phyloP scores from a whole-genome alignment of 1,140 invertebrate species.

The Lycorma delicatula region DNA sequence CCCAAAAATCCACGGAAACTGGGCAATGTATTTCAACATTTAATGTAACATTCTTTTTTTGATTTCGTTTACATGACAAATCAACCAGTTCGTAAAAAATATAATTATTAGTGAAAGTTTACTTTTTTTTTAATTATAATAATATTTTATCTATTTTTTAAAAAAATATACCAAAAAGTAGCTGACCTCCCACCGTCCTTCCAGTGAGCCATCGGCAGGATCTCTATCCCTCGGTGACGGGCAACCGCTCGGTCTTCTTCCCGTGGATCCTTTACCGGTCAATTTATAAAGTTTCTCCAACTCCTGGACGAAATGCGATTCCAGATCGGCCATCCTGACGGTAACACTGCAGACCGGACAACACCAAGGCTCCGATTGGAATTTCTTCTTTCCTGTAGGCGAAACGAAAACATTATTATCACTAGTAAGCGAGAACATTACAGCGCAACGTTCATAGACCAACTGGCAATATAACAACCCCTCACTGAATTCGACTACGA shows the following conservation, averaged over 20 bases:
- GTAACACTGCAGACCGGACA: slow-evolving; percentile 75
- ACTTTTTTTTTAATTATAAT: too few species aligned
- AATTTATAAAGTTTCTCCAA: slow-evolving; percentile 63
- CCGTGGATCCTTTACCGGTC: slow-evolving; percentile 42
- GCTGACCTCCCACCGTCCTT: slow-evolving; percentile 64
- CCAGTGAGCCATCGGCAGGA: slow-evolving; percentile 48
- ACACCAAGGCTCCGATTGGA: slow-evolving; percentile 46
- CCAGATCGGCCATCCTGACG: slow-evolving; percentile 60
- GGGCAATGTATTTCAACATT: too few species aligned
- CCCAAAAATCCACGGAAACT: too few species aligned
- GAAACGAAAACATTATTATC: too few species aligned
- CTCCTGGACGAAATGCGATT: slow-evolving; percentile 64
- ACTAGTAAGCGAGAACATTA: too few species aligned
- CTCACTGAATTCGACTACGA: too few species aligned
- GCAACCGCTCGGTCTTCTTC: slow-evolving; percentile 29
- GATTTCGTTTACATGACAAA: too few species aligned
- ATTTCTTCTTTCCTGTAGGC: slow-evolving; percentile 3
- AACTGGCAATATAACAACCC: too few species aligned
- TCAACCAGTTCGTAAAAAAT: background rate
- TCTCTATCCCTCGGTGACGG: slow-evolving; percentile 35
- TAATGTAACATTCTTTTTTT: too few species aligned
- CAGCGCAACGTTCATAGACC: too few species aligned
- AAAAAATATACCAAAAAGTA: background rate
- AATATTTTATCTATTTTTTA: background rate
- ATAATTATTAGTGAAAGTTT: background rate